Evolutionary conservation across 2,888 invertebrate species (phyloP), one percentile per base, ranked within the genome.

Genomic region (Pedicia rivosa): DNA sequence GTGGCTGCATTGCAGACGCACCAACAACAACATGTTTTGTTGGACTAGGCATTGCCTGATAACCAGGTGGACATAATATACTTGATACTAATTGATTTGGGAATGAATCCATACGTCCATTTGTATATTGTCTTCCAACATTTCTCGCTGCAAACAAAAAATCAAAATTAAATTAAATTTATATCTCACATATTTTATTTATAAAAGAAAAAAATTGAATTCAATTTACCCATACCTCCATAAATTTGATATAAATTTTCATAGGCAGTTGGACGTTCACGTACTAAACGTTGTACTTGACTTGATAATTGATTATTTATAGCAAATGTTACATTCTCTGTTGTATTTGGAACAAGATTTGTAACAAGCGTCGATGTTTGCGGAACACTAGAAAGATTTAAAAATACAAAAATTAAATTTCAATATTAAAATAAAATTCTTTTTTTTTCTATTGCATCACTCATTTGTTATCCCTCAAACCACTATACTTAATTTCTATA

Each of bases 21-120:
- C 68, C 68, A 29, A 67, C 68, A 15, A 66, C 67, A 13, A 68
- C 68, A 46, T 62, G 67, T 65, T 62, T 62, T 41, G 62, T 62
- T 43, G 62, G 62, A 49, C 60, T 55, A 76, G 88, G 54, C 87
- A 87, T 42, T 75, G 79, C 76, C 67, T 88, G 90, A 54, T 91
- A 86, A 14, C 80, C 77, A 28, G 84, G 82, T 51, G 88, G 90
- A 61, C 91, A 91, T 37, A 92, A 68, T 51, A 92, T 84, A 33
- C 91, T 90, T n/a, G 90, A 88, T 25, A 91, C 88, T 58, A 92
- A 71, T 59, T 90, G 83, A 51, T 88, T 84, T 50, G 84, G 82
- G 68, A 91, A 91, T 31, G 83, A 79, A 56, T 86, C 87, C 0
- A 81, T 78, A 44, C 78, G 66, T 17, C 67, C 68, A 39, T 67